These are phyloP conservation scores for Drosophila parabipectinata DNA, from an alignment of 1,140 invertebrate genomes.

Conservation along the genomic window DNA sequence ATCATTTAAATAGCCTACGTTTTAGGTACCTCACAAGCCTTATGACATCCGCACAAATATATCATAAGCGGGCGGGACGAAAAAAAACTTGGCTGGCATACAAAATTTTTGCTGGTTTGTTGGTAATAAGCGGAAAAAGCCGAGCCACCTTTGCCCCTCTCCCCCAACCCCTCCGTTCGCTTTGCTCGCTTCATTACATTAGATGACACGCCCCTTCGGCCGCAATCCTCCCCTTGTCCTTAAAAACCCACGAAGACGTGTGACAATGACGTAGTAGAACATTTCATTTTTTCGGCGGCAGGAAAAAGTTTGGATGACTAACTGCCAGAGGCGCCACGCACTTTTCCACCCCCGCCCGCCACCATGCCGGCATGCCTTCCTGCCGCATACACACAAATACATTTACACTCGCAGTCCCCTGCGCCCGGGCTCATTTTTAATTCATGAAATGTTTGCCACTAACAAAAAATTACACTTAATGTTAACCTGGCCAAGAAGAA, in stretches of 20 bases:
- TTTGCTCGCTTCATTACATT: slow-evolving; percentile 58
- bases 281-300: slow-evolving; percentile 54
- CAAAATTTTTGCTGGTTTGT: slow-evolving; percentile 29
- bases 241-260: slow-evolving; percentile 31
- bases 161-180: slow-evolving; percentile 1
- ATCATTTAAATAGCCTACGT: slow-evolving; percentile 58
- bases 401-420: background rate
- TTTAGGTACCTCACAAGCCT: slow-evolving; percentile 35
- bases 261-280: slow-evolving; percentile 64
- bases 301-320: slow-evolving; percentile 54
- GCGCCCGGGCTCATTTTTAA: slow-evolving; percentile 44
- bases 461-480: slow-evolving; percentile 67
- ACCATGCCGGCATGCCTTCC: background rate
- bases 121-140: slow-evolving; percentile 40
- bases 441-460: slow-evolving; percentile 65
- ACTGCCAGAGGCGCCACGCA: slow-evolving; percentile 54
- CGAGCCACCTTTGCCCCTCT: slow-evolving; percentile 35
- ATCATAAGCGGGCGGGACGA: slow-evolving; percentile 30
- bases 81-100: slow-evolving; percentile 34
- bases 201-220: slow-evolving; percentile 50
- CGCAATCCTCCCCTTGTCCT: slow-evolving; percentile 3
- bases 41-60: slow-evolving; percentile 37
- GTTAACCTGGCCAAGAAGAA: slow-evolving; percentile 28
- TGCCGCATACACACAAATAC: background rate
- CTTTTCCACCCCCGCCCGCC: slow-evolving; percentile 18